A percentile compares a stretch with the other conserved stretches of the same genome.
These are phyloP conservation scores for Cosmopolites sordidus DNA, from an alignment of 2,888 invertebrate species.

Conservation along the genomic window DNA sequence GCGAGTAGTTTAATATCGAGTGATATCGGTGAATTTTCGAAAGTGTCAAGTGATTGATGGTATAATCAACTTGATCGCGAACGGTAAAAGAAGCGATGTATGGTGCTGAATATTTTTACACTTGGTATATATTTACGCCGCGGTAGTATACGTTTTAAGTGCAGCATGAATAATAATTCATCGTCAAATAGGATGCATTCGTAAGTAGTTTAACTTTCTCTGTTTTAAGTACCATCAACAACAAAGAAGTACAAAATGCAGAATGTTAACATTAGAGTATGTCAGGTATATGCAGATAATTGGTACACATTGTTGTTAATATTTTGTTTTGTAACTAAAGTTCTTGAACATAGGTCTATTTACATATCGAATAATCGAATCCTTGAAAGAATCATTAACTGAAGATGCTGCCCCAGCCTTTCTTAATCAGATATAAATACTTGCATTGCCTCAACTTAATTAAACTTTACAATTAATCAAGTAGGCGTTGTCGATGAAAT, in stretches of 20 bases:
- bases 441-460: slow-evolving; percentile 6
- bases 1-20: neutral
- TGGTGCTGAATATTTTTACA: slow-evolving; percentile 13
- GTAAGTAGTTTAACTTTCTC: slow-evolving; percentile 18
- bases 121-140: slow-evolving; percentile 5
- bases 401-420: neutral
- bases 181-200: slow-evolving; percentile 18
- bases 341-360: neutral
- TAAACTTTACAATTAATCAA: slow-evolving; percentile 7
- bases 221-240: slow-evolving; percentile 1
- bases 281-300: slow-evolving; percentile 3
- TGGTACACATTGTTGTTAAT: neutral
- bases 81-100: slow-evolving; percentile 8
- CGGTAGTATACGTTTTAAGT: slow-evolving; percentile 8
- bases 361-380: neutral
- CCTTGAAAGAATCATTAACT: neutral
- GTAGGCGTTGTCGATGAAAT: slow-evolving; percentile 14
- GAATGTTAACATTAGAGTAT: slow-evolving; percentile 7
- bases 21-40: neutral
- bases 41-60: slow-evolving; percentile 7
- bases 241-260: slow-evolving; percentile 6
- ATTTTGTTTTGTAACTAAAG: neutral
- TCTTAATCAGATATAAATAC: neutral
- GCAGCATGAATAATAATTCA: slow-evolving; percentile 23
- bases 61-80: slow-evolving; percentile 3